A percentile compares a stretch with the other conserved stretches of the same genome.
phyloP scores from a whole-genome alignment of 2,113 vertebrate species.

The Pteropus alecto region DNA sequence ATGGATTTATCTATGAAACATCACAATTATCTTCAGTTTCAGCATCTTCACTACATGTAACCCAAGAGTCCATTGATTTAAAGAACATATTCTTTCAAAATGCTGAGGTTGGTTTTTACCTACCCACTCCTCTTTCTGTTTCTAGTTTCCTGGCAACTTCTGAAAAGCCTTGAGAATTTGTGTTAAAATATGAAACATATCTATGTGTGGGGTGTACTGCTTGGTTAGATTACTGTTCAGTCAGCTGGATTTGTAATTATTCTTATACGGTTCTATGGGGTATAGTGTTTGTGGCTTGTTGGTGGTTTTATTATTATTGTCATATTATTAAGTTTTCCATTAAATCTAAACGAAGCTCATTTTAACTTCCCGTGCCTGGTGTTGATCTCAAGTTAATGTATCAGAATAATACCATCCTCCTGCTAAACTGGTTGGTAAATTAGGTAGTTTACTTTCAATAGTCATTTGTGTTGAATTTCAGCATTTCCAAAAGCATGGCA shows the following conservation, averaged over 20 bases:
- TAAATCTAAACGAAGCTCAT: slow-evolving; percentile 38
- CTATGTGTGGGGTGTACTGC: background rate
- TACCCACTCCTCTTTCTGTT: background rate
- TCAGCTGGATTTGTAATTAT: slow-evolving; percentile 39
- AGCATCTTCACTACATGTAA: slow-evolving; percentile 27
- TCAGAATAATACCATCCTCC: slow-evolving; percentile 46
- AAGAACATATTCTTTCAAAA: slow-evolving; percentile 48
- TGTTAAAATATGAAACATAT: slow-evolving; percentile 20
- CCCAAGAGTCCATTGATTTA: slow-evolving; percentile 51
- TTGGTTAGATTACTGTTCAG: background rate
- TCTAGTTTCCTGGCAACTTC: slow-evolving; percentile 56
- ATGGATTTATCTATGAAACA: slow-evolving; percentile 40
- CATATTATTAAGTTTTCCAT: slow-evolving; percentile 33
- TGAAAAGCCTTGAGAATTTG: slow-evolving; percentile 31
- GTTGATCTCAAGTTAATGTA: slow-evolving; percentile 58
- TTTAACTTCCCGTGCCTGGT: slow-evolving; percentile 33
- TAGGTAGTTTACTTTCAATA: slow-evolving; percentile 34
- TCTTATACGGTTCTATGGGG: background rate
- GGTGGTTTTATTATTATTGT: background rate
- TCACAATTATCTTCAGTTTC: background rate
- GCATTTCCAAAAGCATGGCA: slow-evolving; percentile 47
- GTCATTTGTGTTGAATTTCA: slow-evolving; percentile 57
- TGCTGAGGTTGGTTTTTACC: slow-evolving; percentile 1
- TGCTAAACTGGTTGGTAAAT: slow-evolving; percentile 23
- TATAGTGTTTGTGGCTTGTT: background rate